Evolutionary conservation across 2,113 vertebrate genomes (phyloP).

Genomic region (Pipra filicauda): DNA sequence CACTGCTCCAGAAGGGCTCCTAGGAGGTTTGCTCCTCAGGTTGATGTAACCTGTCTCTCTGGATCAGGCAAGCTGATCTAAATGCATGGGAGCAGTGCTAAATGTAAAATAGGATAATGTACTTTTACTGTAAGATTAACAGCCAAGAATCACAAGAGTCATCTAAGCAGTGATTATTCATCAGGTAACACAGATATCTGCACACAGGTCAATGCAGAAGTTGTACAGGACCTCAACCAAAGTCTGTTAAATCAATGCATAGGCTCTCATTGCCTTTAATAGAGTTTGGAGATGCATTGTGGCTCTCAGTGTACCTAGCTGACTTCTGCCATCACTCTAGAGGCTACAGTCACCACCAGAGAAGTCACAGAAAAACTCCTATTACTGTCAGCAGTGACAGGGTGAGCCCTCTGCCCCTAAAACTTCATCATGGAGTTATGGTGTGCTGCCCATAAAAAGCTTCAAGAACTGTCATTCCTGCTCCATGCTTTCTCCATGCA

Average conservation of each 20-base stretch:
- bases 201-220: background rate
- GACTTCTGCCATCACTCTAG: background rate
- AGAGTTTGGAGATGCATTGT: background rate
- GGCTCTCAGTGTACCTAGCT: background rate
- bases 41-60: background rate
- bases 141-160: background rate
- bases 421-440: background rate
- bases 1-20: background rate
- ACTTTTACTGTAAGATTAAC: background rate
- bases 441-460: background rate
- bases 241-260: background rate
- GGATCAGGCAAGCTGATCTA: background rate
- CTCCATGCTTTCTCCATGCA: background rate
- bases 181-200: background rate
- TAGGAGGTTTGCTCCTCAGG: background rate
- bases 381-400: background rate
- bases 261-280: background rate
- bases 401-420: background rate
- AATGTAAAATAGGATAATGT: background rate
- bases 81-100: background rate
- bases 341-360: background rate
- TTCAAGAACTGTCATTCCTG: background rate
- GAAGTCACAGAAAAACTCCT: background rate
- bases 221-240: background rate
- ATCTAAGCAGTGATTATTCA: background rate